Base-by-base conservation (phyloP, 35 echinoderm and acorn worm species). In the Acanthaster planci region DNA sequence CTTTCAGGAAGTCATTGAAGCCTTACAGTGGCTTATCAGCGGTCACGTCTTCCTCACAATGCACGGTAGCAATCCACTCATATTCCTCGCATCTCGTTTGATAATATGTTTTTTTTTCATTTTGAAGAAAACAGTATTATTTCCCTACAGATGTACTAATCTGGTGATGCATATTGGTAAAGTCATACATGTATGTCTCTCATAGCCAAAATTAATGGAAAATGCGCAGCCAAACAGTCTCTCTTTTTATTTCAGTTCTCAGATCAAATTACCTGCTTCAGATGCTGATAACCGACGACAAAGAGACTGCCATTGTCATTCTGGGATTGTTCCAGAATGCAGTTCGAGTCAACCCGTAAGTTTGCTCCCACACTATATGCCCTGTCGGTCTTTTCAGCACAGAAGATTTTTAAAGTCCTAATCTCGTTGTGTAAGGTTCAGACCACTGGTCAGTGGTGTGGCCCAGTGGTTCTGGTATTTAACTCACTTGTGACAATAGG, bases 221-320 rank as follows among this genome's bases (percentile, higher is more conserved):
- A 6, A 47, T 47, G 4, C 42, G 12, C 42, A 47, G 12, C 42
- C 12, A 47, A 47, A 18, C 17, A 60, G 23, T 2, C 30, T 75
- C 44, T 67, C 72, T 38, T 55, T 59, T 76, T 52, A 15, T 78
- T 77, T 50, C 52, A 97, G 95, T 97, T 38, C 80, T 97, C 26
- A 82, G 94, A 35, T 97, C 95, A 18, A 97, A 97, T 56, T 97
- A 97, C 77, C 81, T 97, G 39, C 85, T 97, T 17, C 95, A 97
- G 59, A 97, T 97, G 87, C 50, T 97, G 40, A 97, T 97, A 18
- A 97, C 95, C 40, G 95, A 97, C 87, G 95, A 97, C 84, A 97
- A 86, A 58, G 95, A 97, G 85, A 97, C 95, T 31, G 84, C 76
- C 30, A 91, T 97, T 37, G 81, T 80, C 40, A 72, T 97, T 0